Percentiles rank a stretch among this genome's conserved stretches.
These are phyloP conservation scores for Lacerta bilineata DNA, from an alignment of 2,797 vertebrate species.

Conservation along the genomic window DNA sequence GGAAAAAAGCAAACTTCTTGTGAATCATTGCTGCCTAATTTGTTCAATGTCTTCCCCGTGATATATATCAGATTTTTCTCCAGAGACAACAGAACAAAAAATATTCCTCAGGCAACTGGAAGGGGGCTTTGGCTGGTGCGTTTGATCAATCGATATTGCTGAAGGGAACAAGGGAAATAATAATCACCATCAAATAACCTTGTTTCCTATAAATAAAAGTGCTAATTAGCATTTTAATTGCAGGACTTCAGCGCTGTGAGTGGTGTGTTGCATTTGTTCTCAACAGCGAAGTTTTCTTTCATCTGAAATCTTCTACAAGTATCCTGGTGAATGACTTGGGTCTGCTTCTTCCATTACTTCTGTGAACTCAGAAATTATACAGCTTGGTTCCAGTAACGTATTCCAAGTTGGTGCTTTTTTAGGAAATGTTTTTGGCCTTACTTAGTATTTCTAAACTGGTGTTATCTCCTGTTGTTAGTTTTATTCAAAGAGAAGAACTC, in stretches of 20 bases:
- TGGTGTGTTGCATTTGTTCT: conserved; percentile 39
- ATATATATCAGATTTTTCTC: neutral
- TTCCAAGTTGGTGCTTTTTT: no score
- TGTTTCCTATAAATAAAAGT: conserved; percentile 62
- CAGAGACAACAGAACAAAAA: conserved; percentile 48
- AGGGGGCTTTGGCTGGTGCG: conserved; percentile 25
- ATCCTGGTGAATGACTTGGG: conserved; percentile 40
- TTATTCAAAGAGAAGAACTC: no score
- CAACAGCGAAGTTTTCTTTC: conserved; percentile 32
- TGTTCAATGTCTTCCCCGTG: conserved; percentile 36
- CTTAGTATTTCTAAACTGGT: no score
- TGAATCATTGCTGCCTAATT: conserved; percentile 37
- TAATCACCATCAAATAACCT: conserved; percentile 62
- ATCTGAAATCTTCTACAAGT: conserved; percentile 50
- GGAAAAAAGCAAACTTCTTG: neutral
- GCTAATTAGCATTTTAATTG: conserved; percentile 70
- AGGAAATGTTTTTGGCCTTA: no score
- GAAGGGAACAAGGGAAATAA: conserved; percentile 47
- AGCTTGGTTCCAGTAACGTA: neutral
- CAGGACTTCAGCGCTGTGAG: conserved; percentile 31
- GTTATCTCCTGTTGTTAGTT: no score
- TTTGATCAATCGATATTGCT: conserved; percentile 47
- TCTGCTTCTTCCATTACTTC: neutral
- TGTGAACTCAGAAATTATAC: neutral
- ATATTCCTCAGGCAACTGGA: conserved; percentile 41